Evolutionary conservation across 2,797 vertebrate genomes (phyloP), one percentile per base, ranked within the genome.

Genomic region (Chelmon rostratus): DNA sequence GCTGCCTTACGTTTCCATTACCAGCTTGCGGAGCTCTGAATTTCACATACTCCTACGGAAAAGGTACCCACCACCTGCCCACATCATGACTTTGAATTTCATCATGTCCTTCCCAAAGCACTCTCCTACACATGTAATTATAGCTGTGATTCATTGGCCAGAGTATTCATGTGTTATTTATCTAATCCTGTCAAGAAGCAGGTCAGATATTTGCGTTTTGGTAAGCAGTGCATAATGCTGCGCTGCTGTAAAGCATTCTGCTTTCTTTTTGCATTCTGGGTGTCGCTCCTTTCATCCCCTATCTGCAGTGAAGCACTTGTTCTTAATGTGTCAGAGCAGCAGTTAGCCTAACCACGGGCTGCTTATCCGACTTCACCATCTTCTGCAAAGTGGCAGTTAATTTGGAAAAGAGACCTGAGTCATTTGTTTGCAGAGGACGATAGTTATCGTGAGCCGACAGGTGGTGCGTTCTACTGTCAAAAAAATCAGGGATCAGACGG

Each of bases 21-120:
- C 96, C 94, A 99, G 98, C 92, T 95, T 99, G 86, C 96, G 87
- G 86, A 97, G 93, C 92, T 91, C 97, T 0, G 97, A 99, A 66
- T 99, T 97, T 93, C 97, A 96, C 92, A 98, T 99, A 88, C 95
- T 99, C 80, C 95, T 99, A 84, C 96, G 98, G 62, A 99, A 99
- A 95, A 99, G 98, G 98, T 98, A 95, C 91, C 73, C 0, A 31
- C 79, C 61, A 61, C 69, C 54, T 66, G 78, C 71, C 62, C 38
- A 18, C 57, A 66, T 31, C 19, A 44, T 23, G 2, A 68, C 47
- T 76, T 72, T 72, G 19, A 44, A 21, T 68, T 65, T 46, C 19
- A 47, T 50, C 9, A 7, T 33, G 15, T 25, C 19, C 25, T 28
- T 65, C 15, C 37, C 69, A 46, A 44, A 74, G n/a, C 31, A 66